These are phyloP conservation scores for Teinopalpus imperialis DNA, from an alignment of 2,888 invertebrate species.

Conservation along the genomic window DNA sequence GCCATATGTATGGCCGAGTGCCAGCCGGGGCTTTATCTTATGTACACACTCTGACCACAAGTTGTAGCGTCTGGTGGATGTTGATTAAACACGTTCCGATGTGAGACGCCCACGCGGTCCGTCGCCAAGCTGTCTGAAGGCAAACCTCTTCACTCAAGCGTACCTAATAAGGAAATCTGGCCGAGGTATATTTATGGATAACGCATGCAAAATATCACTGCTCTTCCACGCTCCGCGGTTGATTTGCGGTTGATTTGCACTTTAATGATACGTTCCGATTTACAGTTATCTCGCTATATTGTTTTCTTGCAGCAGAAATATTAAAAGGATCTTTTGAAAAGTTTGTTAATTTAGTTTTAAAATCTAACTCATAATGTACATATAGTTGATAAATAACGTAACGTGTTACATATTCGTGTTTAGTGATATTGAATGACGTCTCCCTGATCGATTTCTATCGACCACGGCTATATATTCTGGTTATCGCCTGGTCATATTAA, in stretches of 20 bases:
- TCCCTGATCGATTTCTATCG: no score
- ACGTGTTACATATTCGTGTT: no score
- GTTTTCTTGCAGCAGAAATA: no score
- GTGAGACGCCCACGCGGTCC: conserved; percentile 33
- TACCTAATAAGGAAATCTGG: conserved; percentile 40
- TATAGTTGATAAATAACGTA: no score
- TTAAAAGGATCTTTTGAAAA: no score
- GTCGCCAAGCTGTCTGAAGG: conserved; percentile 69
- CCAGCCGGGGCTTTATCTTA: conserved; percentile 37
- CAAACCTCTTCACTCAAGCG: conserved; percentile 43
- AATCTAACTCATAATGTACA: no score
- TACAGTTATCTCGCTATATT: no score
- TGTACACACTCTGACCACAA: conserved; percentile 12
- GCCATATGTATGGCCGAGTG: conserved; percentile 46
- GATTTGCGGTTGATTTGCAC: conserved; percentile 4
- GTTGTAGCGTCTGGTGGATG: conserved; percentile 3
- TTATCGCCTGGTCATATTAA: no score
- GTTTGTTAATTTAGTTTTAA: no score
- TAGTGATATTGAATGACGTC: no score
- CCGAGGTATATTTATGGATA: conserved; percentile 43
- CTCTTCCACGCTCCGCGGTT: conserved; percentile 32
- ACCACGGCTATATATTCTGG: no score
- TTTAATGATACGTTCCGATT: conserved; percentile 17
- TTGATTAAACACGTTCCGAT: conserved; percentile 18
- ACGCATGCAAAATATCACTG: conserved; percentile 42